Evolutionary conservation across 1,140 invertebrate species (phyloP), one percentile per base, ranked within the genome.

Genomic region (Drosophila dunni): DNA sequence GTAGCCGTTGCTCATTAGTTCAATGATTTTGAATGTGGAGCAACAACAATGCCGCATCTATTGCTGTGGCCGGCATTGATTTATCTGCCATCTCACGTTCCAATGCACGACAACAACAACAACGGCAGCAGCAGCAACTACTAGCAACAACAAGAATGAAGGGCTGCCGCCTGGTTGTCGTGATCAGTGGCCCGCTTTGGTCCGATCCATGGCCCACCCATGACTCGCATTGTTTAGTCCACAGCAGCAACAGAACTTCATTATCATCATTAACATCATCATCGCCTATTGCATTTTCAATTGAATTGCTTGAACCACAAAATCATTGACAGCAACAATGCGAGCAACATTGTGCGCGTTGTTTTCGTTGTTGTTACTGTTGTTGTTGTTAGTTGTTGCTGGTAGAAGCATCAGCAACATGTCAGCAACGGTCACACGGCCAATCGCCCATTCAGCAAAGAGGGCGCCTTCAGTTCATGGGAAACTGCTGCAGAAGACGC

Each of bases 31-130:
- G 66, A 70, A 79, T 61, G 62, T 72, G 58, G 70, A 78, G 67
- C 68, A 76, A 44, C 60, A 77, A 81, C 78, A 81, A 81, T 81
- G 64, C 63, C 42, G 64, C 65, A 68, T 83, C 77, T 84, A 75
- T 80, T 79, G 81, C 76, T 64, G 15, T 66, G 70, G 54, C 70
- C 65, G 54, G 75, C 71, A 62, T 81, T 86, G 82, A 88, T 88
- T 79, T 82, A 88, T 83, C 83, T 83, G 76, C 69, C 76, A 79
- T 82, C 79, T 86, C 83, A 83, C 84, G 79, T 83, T 80, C 69
- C 74, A 65, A 33, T 70, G 45, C 72, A 75, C 67, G 68, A 64
- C 51, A 50, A 20, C 61, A 54, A 46, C 40, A 71, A 10, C 57
- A 15, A 3, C 50, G 56, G 11, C 48, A 45, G 29, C 58, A 33